A percentile compares a stretch with the other conserved stretches of the same genome.
phyloP scores from a whole-genome alignment of 2,797 vertebrate genomes.

The Poeciliopsis presidionis region DNA sequence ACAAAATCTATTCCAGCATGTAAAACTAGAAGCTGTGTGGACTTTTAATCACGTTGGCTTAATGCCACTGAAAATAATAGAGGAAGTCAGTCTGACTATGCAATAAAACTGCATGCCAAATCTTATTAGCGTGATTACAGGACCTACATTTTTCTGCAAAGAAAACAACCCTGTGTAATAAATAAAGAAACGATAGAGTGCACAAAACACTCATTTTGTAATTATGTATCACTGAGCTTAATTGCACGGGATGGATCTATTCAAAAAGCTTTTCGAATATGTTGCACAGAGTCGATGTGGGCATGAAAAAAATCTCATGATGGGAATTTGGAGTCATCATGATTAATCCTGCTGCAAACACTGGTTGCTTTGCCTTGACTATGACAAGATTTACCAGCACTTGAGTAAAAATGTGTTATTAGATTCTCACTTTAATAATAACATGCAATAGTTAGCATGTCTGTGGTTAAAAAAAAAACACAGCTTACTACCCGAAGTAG shows the following conservation, averaged over 20 bases:
- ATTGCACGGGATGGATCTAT: slow-evolving; percentile 16
- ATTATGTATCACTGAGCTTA: not conserved
- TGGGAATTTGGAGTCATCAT: not conserved
- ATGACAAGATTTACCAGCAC: not conserved
- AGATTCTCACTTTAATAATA: not conserved
- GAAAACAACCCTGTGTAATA: slow-evolving; percentile 1
- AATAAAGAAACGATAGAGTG: slow-evolving; percentile 8
- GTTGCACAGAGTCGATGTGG: slow-evolving; percentile 1
- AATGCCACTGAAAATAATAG: slow-evolving; percentile 17
- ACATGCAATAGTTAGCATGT: not conserved
- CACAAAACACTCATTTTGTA: slow-evolving; percentile 3
- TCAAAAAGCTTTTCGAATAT: slow-evolving; percentile 19
- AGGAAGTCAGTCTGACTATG: slow-evolving; percentile 4
- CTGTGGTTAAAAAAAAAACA: not conserved
- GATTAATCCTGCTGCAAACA: not conserved
- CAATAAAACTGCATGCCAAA: slow-evolving; percentile 12
- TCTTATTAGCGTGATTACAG: slow-evolving; percentile 5
- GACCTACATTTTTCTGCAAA: not conserved
- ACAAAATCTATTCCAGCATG: slow-evolving; percentile 61
- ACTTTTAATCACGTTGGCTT: slow-evolving; percentile 32
- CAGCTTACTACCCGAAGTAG: not conserved
- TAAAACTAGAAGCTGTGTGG: slow-evolving; percentile 29
- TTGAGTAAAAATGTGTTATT: not conserved
- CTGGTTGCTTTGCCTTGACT: not conserved
- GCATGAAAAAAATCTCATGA: not conserved